These are phyloP conservation scores for Hormaphis cornu DNA, from an alignment of 1,140 invertebrate species.

Conservation along the genomic window DNA sequence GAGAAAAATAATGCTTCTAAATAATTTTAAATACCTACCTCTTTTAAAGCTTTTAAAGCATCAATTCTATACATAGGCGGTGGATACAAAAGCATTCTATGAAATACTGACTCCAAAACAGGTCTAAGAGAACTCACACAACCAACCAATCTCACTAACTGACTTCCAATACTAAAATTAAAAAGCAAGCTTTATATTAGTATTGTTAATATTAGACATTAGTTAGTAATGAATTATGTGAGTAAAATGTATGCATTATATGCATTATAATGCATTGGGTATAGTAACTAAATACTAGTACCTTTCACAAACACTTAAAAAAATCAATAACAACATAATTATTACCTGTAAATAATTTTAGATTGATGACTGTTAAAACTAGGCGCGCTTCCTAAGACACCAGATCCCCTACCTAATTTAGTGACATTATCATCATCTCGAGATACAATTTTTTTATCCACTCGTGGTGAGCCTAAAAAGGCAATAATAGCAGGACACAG, in stretches of 20 bases:
- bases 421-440: constrained; percentile 47
- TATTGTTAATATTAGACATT: neutral
- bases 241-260: no score
- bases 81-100: constrained; percentile 80
- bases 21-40: constrained; percentile 43
- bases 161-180: constrained; percentile 67
- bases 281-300: no score
- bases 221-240: neutral
- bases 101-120: constrained; percentile 82
- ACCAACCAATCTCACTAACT: constrained; percentile 76
- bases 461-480: constrained; percentile 68
- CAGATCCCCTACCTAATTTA: constrained; percentile 56
- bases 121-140: constrained; percentile 71
- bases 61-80: constrained; percentile 73
- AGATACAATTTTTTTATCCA: constrained; percentile 61
- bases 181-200: constrained; percentile 13
- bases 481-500: constrained; percentile 80
- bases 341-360: constrained; percentile 75
- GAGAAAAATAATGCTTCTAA: no score
- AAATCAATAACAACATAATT: no score
- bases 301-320: no score
- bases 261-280: no score
- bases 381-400: constrained; percentile 58
- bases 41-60: constrained; percentile 68
- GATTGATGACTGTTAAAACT: constrained; percentile 67